phyloP scores from a whole-genome alignment of 1,140 invertebrate genomes.

The Drosophila bifasciata region DNA sequence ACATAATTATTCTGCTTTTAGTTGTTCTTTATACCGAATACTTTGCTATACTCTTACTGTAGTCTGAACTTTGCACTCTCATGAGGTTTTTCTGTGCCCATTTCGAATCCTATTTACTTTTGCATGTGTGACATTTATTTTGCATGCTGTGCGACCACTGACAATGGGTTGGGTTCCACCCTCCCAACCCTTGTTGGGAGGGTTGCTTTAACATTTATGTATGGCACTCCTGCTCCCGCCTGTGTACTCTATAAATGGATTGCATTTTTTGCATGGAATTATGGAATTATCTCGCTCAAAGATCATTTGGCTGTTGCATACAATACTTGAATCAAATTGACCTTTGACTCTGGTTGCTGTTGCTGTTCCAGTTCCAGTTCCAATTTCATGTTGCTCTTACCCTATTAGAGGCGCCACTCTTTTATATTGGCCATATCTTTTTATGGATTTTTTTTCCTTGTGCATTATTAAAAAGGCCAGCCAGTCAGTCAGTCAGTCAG shows the following conservation, averaged over 20 bases:
- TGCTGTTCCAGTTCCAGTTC: too few relatives aligned
- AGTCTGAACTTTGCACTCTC: background rate
- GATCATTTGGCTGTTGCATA: background rate
- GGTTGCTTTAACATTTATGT: too few relatives aligned
- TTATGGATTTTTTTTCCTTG: slow-evolving; percentile 62
- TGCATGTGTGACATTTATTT: slow-evolving; percentile 77
- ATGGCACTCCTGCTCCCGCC: too few relatives aligned
- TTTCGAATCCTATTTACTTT: slow-evolving; percentile 76
- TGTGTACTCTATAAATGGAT: slow-evolving; percentile 52
- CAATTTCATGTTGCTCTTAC: slow-evolving; percentile 41
- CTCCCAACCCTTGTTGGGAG: too few relatives aligned
- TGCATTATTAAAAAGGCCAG: slow-evolving; percentile 57
- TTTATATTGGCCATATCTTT: slow-evolving; percentile 69
- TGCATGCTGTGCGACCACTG: slow-evolving; percentile 47
- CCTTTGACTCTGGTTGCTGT: slow-evolving; percentile 7
- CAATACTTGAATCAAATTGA: slow-evolving; percentile 8
- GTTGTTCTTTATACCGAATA: too few relatives aligned
- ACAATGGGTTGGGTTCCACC: slow-evolving; percentile 45
- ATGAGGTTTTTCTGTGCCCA: slow-evolving; percentile 38
- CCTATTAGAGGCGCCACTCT: slow-evolving; percentile 59
- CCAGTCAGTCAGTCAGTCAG: background rate
- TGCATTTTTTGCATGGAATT: slow-evolving; percentile 42
- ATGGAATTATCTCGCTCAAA: slow-evolving; percentile 17
- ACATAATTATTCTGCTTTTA: too few relatives aligned
- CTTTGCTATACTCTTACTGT: slow-evolving; percentile 2